phyloP scores from a whole-genome alignment of 2,888 invertebrate genomes.

The Epistrophe grossulariae region DNA sequence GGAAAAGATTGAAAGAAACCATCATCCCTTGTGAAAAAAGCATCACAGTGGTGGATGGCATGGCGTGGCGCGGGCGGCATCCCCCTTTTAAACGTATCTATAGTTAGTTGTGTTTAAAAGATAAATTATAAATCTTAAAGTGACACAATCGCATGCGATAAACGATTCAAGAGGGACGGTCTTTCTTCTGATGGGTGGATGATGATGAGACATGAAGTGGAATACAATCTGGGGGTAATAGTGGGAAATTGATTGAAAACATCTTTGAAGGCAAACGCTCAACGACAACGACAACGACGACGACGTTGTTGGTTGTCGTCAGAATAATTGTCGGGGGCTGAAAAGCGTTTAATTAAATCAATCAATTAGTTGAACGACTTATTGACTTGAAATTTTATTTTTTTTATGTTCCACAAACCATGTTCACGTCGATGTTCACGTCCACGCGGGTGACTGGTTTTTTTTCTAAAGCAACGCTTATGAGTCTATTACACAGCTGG shows the following conservation, averaged over 20 bases:
- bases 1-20: not conserved
- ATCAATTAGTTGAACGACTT: conserved; percentile 74
- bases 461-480: conserved; percentile 37
- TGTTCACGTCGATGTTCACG: not conserved
- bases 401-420: conserved; percentile 1
- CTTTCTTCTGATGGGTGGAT: not conserved
- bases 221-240: not conserved
- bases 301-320: not conserved
- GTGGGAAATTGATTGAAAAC: conserved; percentile 67
- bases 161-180: conserved; percentile 33
- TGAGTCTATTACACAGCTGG: conserved; percentile 27
- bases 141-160: conserved; percentile 60
- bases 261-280: conserved; percentile 50
- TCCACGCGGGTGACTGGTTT: conserved; percentile 7
- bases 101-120: conserved; percentile 17
- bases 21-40: conserved; percentile 6
- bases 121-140: conserved; percentile 66
- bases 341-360: conserved; percentile 73
- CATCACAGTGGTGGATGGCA: not conserved
- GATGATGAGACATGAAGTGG: conserved; percentile 5
- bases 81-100: conserved; percentile 1
- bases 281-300: not conserved
- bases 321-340: conserved; percentile 51
- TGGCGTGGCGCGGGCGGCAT: not conserved
- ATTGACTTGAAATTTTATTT: conserved; percentile 57